Evolutionary conservation across 2,797 vertebrate species (phyloP), one percentile per base, ranked within the genome.

Genomic region (Syndactyla subalaris): DNA sequence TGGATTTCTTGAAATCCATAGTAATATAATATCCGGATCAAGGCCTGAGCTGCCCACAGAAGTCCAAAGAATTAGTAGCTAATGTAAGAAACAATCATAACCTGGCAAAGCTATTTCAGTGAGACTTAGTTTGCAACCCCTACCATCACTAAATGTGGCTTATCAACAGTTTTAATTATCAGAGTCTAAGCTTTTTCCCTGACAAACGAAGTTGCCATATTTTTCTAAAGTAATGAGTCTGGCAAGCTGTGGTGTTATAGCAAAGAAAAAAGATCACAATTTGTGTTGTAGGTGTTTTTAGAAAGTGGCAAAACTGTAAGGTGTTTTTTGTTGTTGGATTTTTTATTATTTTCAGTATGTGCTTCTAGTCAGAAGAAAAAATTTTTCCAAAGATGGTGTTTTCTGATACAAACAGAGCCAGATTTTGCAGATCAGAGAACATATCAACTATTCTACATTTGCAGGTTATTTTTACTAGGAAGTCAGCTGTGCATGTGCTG

Each of bases 341-440:
- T 83, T 83, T 81, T 49, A 32, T 66, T 20, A 43, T 52, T 89
- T 29, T 68, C 71, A 38, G 11, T 51, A 12, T 85, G 70, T 11
- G 5, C 65, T 97, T 89, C 73, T 92, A 89, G 66, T 88, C 83
- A 94, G 55, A 72, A 68, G 38, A 71, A 77, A 92, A 58, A 59
- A 11, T 49, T 14, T 88, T 88, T 34, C 26, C 70, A 54, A 43
- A 85, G 58, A 77, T 78, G 41, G 63, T 76, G 52, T 82, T 95
- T 67, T 74, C 41, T 9, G 18, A 78, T 63, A 90, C 54, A 89
- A 89, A 70, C 29, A 80, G n/a, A 86, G 54, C 30, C 20, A 62
- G n/a, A 30, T 73, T 92, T 41, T 72, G 45, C 62, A 77, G 32
- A 72, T 48, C n/a, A n/a, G 65, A 51, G 11, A 75, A 52, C 38